A percentile compares a stretch with the other conserved stretches of the same genome.
These are phyloP conservation scores for Scolopax bukidnonensis DNA, from an alignment of 2,797 vertebrate species.

Conservation along the genomic window DNA sequence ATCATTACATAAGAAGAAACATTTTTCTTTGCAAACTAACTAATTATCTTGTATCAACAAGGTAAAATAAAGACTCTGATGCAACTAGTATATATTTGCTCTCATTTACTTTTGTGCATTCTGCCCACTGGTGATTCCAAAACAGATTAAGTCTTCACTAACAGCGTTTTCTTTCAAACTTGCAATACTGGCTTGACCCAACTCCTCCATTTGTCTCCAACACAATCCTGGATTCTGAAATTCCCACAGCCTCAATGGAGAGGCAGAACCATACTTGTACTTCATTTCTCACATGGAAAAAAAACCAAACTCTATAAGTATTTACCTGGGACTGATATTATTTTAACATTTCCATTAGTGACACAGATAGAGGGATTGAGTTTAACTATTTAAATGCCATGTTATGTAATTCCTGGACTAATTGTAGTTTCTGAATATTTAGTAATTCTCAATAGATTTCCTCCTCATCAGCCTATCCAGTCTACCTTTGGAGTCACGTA, in stretches of 20 bases:
- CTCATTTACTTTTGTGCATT: not conserved
- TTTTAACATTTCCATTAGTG: not conserved
- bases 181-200: not conserved
- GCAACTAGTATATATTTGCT: too few species aligned
- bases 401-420: not conserved
- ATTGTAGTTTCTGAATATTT: not conserved
- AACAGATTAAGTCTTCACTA: not conserved
- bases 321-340: not conserved
- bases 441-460: not conserved
- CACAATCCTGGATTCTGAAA: not conserved
- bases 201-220: not conserved
- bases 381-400: not conserved
- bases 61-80: not conserved
- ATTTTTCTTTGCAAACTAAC: not conserved
- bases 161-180: not conserved
- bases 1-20: not conserved
- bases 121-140: not conserved
- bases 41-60: not conserved
- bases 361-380: too few species aligned
- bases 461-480: not conserved
- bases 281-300: not conserved
- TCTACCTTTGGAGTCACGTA: not conserved
- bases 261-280: not conserved
- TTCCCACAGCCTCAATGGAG: not conserved
- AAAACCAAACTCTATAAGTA: not conserved